These are phyloP conservation scores for Tragopan temminckii DNA, from an alignment of 2,797 vertebrate species.

Conservation along the genomic window DNA sequence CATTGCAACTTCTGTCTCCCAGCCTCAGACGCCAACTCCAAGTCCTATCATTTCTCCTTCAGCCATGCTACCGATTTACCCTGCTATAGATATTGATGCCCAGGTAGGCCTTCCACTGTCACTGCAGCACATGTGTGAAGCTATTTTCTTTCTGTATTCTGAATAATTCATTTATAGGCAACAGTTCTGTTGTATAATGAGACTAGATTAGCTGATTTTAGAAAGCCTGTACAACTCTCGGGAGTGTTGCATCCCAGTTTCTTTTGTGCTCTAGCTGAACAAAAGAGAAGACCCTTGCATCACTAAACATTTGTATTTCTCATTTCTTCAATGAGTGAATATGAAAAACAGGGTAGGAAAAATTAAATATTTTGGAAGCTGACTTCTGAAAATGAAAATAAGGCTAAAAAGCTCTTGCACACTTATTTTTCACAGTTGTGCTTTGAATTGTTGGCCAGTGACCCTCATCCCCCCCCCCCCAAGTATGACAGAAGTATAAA, in stretches of 20 bases:
- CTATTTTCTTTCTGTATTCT: background rate
- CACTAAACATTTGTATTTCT: background rate
- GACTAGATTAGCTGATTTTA: background rate
- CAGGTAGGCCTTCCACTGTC: constrained; percentile 77
- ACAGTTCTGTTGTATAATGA: background rate
- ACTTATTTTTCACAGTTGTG: accelerated
- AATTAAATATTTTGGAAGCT: background rate
- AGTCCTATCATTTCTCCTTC: constrained; percentile 88
- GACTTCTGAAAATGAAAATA: background rate
- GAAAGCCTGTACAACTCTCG: background rate
- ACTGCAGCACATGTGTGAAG: background rate
- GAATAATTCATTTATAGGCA: background rate
- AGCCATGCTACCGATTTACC: constrained; percentile 87
- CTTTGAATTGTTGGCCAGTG: background rate
- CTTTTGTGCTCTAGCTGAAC: accelerated
- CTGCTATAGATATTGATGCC: constrained; percentile 88
- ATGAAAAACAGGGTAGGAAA: background rate
- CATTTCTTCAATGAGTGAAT: background rate
- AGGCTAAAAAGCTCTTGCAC: background rate
- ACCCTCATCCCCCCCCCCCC: background rate
- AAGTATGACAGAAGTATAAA: accelerated
- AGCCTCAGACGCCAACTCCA: constrained; percentile 86
- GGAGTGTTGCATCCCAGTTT: background rate
- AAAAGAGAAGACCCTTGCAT: background rate
- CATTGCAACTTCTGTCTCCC: constrained; percentile 85